Conservation (phyloP, 2,113 vertebrate genomes). For the Microtus montanus region DNA sequence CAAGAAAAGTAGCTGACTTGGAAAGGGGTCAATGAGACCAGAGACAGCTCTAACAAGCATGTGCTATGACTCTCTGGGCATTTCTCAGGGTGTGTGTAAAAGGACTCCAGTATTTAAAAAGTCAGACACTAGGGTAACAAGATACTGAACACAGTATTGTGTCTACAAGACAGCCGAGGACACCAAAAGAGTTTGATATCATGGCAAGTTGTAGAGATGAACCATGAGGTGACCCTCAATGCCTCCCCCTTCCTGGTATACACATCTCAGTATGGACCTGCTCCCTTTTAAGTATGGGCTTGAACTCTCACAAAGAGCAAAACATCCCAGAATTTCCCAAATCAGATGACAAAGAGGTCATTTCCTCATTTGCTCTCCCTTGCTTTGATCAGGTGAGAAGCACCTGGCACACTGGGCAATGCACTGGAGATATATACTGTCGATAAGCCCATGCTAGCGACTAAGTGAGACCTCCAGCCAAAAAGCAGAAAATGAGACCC, state of each 20-base stretch:
- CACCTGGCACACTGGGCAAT: neutral
- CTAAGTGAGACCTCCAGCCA: neutral
- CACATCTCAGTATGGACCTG: rapidly evolving
- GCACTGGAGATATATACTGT: too few relatives aligned
- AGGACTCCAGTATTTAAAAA: too few relatives aligned
- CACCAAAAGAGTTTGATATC: neutral
- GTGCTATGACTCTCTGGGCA: neutral
- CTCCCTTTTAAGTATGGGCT: neutral
- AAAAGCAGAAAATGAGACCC: neutral
- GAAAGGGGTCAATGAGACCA: neutral
- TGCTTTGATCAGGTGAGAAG: neutral
- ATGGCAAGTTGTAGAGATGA: neutral
- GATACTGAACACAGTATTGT: too few relatives aligned
- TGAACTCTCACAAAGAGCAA: neutral
- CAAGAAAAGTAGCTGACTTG: neutral
- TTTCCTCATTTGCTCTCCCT: neutral
- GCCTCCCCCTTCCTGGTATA: neutral
- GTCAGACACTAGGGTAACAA: neutral
- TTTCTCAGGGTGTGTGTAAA: rapidly evolving
- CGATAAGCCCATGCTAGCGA: neutral
- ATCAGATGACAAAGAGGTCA: rapidly evolving
- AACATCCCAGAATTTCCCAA: neutral
- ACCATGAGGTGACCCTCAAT: neutral
- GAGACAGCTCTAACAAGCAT: neutral
- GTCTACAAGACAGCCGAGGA: neutral